phyloP scores from a whole-genome alignment of 2,797 vertebrate species.

The Schizopygopsis pylzovi region DNA sequence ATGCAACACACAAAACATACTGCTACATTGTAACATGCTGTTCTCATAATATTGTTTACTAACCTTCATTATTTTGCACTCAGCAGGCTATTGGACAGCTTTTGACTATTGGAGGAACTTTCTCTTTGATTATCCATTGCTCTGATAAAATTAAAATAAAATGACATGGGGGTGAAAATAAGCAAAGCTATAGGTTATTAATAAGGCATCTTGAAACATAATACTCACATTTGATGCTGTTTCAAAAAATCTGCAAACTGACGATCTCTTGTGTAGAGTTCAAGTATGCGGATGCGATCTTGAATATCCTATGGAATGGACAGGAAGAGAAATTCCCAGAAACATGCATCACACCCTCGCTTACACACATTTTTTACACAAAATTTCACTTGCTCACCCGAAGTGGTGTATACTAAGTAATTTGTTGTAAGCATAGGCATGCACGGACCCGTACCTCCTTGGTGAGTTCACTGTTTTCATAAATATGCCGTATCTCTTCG shows the following conservation, averaged over 20 bases:
- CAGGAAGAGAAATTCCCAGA: constrained; percentile 56
- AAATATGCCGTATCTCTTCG: constrained; percentile 94
- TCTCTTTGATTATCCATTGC: constrained; percentile 48
- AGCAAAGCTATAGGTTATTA: background rate
- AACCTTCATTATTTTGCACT: constrained; percentile 23
- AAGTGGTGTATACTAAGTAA: background rate
- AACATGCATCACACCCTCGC: background rate
- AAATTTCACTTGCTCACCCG: background rate
- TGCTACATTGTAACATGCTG: background rate
- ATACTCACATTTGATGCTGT: constrained; percentile 91
- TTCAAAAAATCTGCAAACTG: constrained; percentile 94
- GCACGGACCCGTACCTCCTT: constrained; percentile 78
- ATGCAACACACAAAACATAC: background rate
- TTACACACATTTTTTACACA: background rate
- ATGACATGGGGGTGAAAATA: background rate
- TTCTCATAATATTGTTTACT: background rate
- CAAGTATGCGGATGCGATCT: constrained; percentile 94
- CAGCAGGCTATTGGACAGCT: constrained; percentile 1
- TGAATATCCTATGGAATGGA: constrained; percentile 89
- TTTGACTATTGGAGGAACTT: constrained; percentile 42
- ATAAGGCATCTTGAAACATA: constrained; percentile 13
- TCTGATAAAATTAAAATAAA: constrained; percentile 44
- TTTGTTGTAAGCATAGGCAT: background rate
- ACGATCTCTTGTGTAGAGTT: constrained; percentile 92
- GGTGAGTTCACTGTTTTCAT: constrained; percentile 92